Base-by-base conservation (phyloP, 2,797 vertebrate species). In the Sebastes itinus region DNA sequence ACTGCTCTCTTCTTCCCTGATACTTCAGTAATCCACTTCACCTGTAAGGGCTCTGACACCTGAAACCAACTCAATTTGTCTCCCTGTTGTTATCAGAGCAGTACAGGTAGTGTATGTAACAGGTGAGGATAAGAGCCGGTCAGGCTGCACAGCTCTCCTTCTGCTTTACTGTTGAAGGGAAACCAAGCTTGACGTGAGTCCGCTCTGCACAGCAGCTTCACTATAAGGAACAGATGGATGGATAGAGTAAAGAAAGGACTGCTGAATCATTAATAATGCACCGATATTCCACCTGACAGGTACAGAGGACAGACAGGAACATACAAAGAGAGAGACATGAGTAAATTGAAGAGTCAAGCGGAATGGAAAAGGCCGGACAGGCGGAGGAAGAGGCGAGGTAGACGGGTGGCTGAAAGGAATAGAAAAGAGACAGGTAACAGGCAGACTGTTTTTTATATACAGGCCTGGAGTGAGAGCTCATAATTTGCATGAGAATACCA, bases 241-340 rank as follows among this genome's bases (percentile, higher is more conserved):
- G 81, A 88, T 65, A 55, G 14, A 81, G 75, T 73, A 67, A 83
- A 90, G 90, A 92, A 89, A 90, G 67, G 79, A 52, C 66, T 7
- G 54, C 66, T 66, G 78, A 82, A 32, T 89, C 87, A 88, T 94
- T 85, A 93, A 93, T 94, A 92, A 92, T 91, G 87, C 84, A 92
- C 71, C 7, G 92, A 91, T 84, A 92, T 94, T 94, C 91, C 87
- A 94, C 76, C 90, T 90, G 87, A 89, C 81, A 65, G 72, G 73
- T 73, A 66, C 42, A 68, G 71, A 38, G 32, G 68, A 67, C 49
- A 54, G 68, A 60, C 33, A 7, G 60, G 49, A 66, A 30, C 72
- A 58, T 9, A 68, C 32, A 72, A 75, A 42, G 72, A 76, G 52
- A 68, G 5, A 59, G 72, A 62, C 70, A 28, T 0, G 22, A 60